These are phyloP conservation scores for Larimichthys polyactis DNA, from an alignment of 2,113 vertebrate genomes.

Conservation along the genomic window DNA sequence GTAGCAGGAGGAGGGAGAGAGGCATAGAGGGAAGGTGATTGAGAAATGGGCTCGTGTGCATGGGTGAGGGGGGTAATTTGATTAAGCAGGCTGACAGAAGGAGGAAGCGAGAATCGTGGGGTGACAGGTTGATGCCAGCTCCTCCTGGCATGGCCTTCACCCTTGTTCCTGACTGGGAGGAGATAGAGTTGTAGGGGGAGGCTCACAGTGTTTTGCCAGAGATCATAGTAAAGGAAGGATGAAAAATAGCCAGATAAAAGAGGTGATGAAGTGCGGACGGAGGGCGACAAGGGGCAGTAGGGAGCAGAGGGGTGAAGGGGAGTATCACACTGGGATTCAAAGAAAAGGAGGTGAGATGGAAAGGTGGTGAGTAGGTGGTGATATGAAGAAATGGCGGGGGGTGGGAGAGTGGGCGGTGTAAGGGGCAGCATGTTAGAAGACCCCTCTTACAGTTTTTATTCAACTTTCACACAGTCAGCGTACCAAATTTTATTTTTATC, in stretches of 20 bases:
- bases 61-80: slow-evolving; percentile 73
- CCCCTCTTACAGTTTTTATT: slow-evolving; percentile 23
- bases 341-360: slow-evolving; percentile 39
- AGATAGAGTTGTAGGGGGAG: slow-evolving; percentile 51
- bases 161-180: slow-evolving; percentile 61
- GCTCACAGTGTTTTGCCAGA: slow-evolving; percentile 29
- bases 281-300: slow-evolving; percentile 36
- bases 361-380: slow-evolving; percentile 68
- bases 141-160: slow-evolving; percentile 75
- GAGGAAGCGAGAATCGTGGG: slow-evolving; percentile 82
- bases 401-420: slow-evolving; percentile 59
- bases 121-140: slow-evolving; percentile 77
- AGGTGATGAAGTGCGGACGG: neutral
- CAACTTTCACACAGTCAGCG: slow-evolving; percentile 18
- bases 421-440: slow-evolving; percentile 38
- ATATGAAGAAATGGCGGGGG: slow-evolving; percentile 43
- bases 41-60: slow-evolving; percentile 69
- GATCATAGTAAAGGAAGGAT: slow-evolving; percentile 17
- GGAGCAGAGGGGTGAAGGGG: slow-evolving; percentile 69
- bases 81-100: slow-evolving; percentile 79
- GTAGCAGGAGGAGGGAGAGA: neutral
- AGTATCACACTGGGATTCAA: slow-evolving; percentile 72
- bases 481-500: slow-evolving; percentile 36
- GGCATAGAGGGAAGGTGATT: slow-evolving; percentile 50
- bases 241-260: slow-evolving; percentile 40